Base-by-base conservation (phyloP, 2,888 invertebrate genomes). In the Stegana nigrithorax region DNA sequence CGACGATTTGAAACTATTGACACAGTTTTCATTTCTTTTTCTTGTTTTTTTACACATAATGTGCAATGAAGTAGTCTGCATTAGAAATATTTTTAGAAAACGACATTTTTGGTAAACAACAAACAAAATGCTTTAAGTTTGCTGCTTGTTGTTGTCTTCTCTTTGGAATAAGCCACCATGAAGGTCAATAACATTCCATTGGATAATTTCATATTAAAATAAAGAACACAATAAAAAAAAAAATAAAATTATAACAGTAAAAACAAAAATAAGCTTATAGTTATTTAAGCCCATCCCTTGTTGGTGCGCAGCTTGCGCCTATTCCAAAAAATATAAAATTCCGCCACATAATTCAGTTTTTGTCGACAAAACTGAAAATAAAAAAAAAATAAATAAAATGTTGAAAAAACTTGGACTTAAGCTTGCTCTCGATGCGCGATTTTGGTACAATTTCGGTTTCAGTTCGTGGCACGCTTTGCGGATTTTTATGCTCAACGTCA, bases 141-240 rank as follows among this genome's bases (percentile, higher is more conserved):
- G 10, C 10, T 36, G 3, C n/a, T n/a, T 36, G n/a, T 36, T 36
- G 36, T 36, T n/a, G n/a, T 45, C 10, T 45, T 19, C 6, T 32
- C 10, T 45, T 70, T 65, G 68, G 68, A 70, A 64, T 67, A 64
- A 72, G 55, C 59, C 65, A 73, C 67, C 74, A 72, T 74, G 74
- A 74, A 74, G 74, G 74, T 74, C 75, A 74, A 73, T 72, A 73
- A 45, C 73, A 63, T 68, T 47, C 59, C 63, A 32, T 55, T 19
- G 47, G 32, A 42, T 47, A 59, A 51, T 59, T 65, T 69, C 66
- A 65, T 53, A 51, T 32, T 58, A 21, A 47, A 23, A 12, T 25
- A 21, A 21, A 47, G 12, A 42, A 17, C 17, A 14, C 12, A 14
- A 39, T 4, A 5, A 39, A 42, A 42, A 42, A 42, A 3, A 7